These are phyloP conservation scores for Alectura lathami DNA, from an alignment of 2,113 vertebrate genomes.

Conservation along the genomic window DNA sequence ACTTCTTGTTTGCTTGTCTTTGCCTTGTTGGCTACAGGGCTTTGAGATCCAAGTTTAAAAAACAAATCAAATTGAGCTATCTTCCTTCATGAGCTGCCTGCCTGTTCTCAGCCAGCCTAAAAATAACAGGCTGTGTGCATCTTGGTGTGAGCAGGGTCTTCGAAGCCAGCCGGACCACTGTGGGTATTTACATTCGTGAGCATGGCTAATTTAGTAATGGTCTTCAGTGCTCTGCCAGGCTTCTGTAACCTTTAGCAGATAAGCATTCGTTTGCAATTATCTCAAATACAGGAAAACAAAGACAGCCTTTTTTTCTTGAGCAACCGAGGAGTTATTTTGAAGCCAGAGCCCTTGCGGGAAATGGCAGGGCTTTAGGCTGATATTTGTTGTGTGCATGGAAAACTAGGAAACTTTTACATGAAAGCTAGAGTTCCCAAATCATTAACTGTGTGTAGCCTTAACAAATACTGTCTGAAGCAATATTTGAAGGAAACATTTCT, in stretches of 20 bases:
- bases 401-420: not conserved
- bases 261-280: constrained; percentile 30
- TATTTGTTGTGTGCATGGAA: not conserved
- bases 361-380: not conserved
- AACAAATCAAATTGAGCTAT: constrained; percentile 8
- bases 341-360: constrained; percentile 8
- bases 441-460: constrained; percentile 4
- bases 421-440: constrained; percentile 39
- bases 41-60: constrained; percentile 11
- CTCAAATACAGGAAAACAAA: constrained; percentile 47
- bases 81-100: not conserved
- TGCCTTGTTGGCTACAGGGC: constrained; percentile 10
- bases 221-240: not conserved
- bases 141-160: not conserved
- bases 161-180: not conserved
- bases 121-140: constrained; percentile 24
- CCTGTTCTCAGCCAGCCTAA: constrained; percentile 22
- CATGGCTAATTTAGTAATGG: not conserved
- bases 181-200: not conserved
- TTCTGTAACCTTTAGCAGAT: constrained; percentile 6
- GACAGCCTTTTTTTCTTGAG: not conserved
- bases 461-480: not conserved
- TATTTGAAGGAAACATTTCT: not conserved
- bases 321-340: constrained; percentile 31
- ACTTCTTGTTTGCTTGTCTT: constrained; percentile 13